A percentile compares a stretch with the other conserved stretches of the same genome.
These are phyloP conservation scores for Drosophila albomicans DNA, from an alignment of 1,140 invertebrate genomes.

Conservation along the genomic window DNA sequence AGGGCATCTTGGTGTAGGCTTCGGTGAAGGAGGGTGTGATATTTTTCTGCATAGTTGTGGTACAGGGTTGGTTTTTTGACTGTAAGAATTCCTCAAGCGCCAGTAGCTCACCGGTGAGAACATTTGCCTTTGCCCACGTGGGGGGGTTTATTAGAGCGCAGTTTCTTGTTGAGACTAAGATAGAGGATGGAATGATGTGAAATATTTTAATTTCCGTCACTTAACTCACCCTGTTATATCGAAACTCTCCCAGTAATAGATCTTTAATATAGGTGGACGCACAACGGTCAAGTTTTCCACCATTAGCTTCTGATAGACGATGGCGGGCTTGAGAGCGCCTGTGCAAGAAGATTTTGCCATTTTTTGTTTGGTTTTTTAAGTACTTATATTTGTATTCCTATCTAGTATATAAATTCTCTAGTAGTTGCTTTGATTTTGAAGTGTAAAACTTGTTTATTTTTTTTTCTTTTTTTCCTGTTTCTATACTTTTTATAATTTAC, in stretches of 20 bases:
- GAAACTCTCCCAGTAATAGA: constrained; percentile 79
- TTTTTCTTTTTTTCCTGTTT: neutral
- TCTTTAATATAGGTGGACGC: constrained; percentile 68
- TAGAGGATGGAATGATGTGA: neutral
- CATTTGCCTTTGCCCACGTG: too few species aligned
- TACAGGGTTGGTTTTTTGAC: too few species aligned
- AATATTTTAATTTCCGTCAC: neutral
- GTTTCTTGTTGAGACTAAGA: constrained; percentile 66
- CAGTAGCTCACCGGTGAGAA: too few species aligned
- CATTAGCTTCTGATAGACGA: constrained; percentile 67
- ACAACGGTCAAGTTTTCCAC: constrained; percentile 72
- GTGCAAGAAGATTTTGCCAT: constrained; percentile 25
- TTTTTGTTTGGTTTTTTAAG: neutral
- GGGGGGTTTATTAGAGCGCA: constrained; percentile 49
- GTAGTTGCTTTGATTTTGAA: constrained; percentile 17
- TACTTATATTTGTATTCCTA: neutral
- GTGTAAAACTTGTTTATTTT: neutral
- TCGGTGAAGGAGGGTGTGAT: too few species aligned
- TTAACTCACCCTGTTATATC: constrained; percentile 61
- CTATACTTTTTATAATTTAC: too few species aligned
- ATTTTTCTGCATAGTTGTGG: too few species aligned
- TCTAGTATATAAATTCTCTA: neutral
- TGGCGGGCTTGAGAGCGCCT: neutral
- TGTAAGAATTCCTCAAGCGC: too few species aligned
- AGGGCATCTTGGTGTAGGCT: too few species aligned